Evolutionary conservation across 2,888 invertebrate species (phyloP).

Genomic region (Thumatha senex): DNA sequence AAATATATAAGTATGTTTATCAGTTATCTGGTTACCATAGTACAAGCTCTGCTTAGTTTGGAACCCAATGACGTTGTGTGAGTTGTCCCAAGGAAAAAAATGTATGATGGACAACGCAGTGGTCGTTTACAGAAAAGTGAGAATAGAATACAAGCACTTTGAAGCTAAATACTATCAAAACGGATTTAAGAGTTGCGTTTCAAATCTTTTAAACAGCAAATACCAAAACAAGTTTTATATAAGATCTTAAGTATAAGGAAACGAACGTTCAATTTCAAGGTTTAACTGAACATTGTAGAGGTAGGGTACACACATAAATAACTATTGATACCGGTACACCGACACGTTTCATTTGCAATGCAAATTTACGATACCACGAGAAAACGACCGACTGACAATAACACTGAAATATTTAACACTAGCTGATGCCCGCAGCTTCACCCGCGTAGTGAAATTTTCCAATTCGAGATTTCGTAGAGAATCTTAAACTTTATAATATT

Average conservation of each 20-base stretch:
- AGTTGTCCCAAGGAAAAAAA: too few species aligned
- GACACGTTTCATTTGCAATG: conserved; percentile 50
- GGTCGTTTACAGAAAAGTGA: too few species aligned
- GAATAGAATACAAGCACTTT: too few species aligned
- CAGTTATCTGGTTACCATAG: too few species aligned
- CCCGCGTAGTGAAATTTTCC: too few species aligned
- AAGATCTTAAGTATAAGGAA: conserved; percentile 25
- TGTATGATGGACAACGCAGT: too few species aligned
- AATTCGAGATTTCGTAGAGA: too few species aligned
- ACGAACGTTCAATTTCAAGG: conserved; percentile 34
- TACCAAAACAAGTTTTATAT: conserved; percentile 19
- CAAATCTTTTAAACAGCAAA: conserved; percentile 1
- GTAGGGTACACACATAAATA: conserved; percentile 32
- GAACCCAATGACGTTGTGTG: too few species aligned
- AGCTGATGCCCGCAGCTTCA: too few species aligned
- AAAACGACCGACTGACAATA: conserved; percentile 38
- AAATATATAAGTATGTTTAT: too few species aligned
- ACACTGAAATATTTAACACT: conserved; percentile 23
- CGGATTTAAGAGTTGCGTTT: conserved; percentile 1
- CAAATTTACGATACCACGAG: conserved; percentile 43
- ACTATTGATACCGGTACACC: conserved; percentile 41
- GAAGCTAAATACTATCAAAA: not conserved
- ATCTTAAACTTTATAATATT: too few species aligned
- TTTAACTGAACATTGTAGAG: conserved; percentile 23
- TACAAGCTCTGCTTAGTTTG: too few species aligned